These are phyloP conservation scores for Acanthopleura granulata DNA, from an alignment of 2,888 invertebrate species.

Conservation along the genomic window DNA sequence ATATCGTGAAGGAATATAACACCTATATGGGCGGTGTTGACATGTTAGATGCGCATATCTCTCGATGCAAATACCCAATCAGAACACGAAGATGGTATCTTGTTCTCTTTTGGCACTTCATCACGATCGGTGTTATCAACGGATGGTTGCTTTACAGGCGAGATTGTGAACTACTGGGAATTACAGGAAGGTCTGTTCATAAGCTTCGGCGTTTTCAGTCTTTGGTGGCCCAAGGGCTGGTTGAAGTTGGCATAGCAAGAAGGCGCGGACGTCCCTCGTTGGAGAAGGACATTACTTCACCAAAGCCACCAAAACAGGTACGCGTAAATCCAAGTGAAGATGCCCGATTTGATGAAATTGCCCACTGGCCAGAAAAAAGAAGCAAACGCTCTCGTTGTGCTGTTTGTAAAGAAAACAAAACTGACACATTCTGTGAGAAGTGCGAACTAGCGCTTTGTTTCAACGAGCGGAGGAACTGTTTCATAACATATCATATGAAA, in stretches of 20 bases:
- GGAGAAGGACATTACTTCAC: neutral
- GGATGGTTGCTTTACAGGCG: conserved; percentile 14
- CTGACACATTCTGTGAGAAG: conserved; percentile 24
- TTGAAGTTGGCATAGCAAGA: too few species aligned
- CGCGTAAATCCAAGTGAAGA: neutral
- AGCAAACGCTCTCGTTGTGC: conserved; percentile 14
- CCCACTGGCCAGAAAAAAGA: neutral
- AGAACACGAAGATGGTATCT: conserved; percentile 10
- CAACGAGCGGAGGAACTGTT: conserved; percentile 24
- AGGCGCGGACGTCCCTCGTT: neutral
- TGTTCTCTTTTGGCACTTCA: conserved; percentile 12
- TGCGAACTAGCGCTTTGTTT: conserved; percentile 26
- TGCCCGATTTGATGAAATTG: neutral
- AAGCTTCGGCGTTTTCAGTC: neutral
- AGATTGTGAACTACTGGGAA: conserved; percentile 18
- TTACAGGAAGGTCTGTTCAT: conserved; percentile 3
- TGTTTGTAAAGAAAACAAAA: conserved; percentile 23
- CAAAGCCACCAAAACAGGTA: neutral
- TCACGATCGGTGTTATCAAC: neutral
- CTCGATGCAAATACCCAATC: conserved; percentile 14
- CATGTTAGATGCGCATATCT: conserved; percentile 31
- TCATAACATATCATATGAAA: neutral
- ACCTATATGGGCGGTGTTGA: conserved; percentile 54
- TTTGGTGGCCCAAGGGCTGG: too few species aligned
- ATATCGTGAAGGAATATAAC: conserved; percentile 49